Base-by-base conservation (phyloP, 92 coral and sea anemone species). In the Paramuricea clavata region DNA sequence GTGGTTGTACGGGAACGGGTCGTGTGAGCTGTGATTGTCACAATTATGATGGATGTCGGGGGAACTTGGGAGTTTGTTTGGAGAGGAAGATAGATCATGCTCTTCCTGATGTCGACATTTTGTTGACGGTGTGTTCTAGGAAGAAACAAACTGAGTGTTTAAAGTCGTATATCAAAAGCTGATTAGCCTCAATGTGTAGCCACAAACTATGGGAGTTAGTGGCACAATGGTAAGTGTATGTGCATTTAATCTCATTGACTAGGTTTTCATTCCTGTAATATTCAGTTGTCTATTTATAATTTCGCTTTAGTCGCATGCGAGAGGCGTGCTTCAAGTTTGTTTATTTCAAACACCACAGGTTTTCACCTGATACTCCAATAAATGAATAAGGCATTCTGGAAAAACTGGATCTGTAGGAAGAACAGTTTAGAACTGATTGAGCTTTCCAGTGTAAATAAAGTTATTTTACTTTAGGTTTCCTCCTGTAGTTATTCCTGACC, bases 1-100 rank as follows among this genome's bases (percentile, higher is more conserved):
- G 82, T 42, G 60, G 69, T 76, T 76, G 82, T 49, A 60, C 68
- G 41, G 35, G 44, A 76, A 76, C 7, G 82, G 82, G 25, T 76
- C 82, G 47, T 49, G 68, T 15, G 69, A 52, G 28, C 26, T 60
- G 23, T 49, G 79, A 19, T 39, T 73, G n/a, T 73, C 60, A 12
- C 76, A 70, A 15, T 22, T 13, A 30, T 43, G 81, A 47, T 31
- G 11, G 11, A 60, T n/a, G n/a, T 50, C 32, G 33, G 61, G 39
- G 19, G 22, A 52, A 52, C 25, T 33, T 12, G 69, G 12, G 12
- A 13, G 68, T 28, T 22, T 39, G 44, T 52, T 52, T 33, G 64
- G 62, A 3, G 81, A 74, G 47, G 81, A 28, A 17, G 82, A 21
- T 30, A 30, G 4, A n/a, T 54, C 82, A 12, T 44, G 32, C 2